Base-by-base conservation (phyloP, 2,113 vertebrate species). In the Gasterosteus nipponicus region DNA sequence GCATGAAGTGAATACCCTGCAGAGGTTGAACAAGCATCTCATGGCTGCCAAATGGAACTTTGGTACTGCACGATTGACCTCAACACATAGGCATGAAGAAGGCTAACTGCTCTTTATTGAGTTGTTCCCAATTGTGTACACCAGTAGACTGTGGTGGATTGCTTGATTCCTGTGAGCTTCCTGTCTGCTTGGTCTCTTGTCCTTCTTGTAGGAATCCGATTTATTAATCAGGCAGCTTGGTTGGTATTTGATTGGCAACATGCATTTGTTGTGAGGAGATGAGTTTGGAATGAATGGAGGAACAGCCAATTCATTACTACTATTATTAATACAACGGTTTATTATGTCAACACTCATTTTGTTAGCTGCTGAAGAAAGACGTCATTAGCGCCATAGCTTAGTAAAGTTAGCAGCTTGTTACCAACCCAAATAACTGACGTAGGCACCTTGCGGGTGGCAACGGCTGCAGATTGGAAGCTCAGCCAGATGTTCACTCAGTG, bases 401-500 rank as follows among this genome's bases (percentile, higher is more conserved):
- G 33, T 56, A 41, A 26, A 10, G 69, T 47, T 75, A 11, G 5
- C 14, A 31, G 47, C 61, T 59, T 71, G 56, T 67, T 53, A 54
- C 63, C 66, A 78, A 53, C 35, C 18, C 57, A 47, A 35, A 29
- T 63, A 75, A 59, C 38, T 64, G 64, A 69, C 19, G 10, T 4
- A 5, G 49, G 26, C 62, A 56, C 44, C 42, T 51, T 10, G 4
- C 14, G 1, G 46, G 22, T 72, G 3, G 7, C 64, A 44, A 68
- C 0, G 7, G 61, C 73, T 71, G 49, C 60, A 71, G 6, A 59
- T 74, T 44, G 46, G 62, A 78, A 67, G 42, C 35, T 15, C 26
- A 78, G 69, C 66, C 75, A 77, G 69, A 86, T 80, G 78, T 79
- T 79, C n/a, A 8, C 29, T 56, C 41, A 8, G 53, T 54, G 22